A percentile compares a stretch with the other conserved stretches of the same genome.
phyloP scores from a whole-genome alignment of 2,113 vertebrate species.

The Siphamia tubifer region DNA sequence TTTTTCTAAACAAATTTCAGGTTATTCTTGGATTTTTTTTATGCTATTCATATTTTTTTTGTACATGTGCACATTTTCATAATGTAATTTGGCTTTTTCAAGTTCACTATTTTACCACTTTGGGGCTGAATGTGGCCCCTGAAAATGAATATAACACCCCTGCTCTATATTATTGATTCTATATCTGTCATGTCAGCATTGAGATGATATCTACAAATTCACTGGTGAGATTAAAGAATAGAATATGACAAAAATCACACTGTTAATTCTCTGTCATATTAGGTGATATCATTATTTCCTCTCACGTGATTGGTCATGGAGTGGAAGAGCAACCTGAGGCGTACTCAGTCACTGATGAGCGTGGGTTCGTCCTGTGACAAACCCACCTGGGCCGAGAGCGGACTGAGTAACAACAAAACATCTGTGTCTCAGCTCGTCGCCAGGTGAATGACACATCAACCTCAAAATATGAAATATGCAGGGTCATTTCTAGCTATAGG shows the following conservation, averaged over 20 bases:
- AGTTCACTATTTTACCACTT: no score
- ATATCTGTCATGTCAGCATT: no score
- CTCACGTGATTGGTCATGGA: conserved; percentile 67
- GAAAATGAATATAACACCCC: no score
- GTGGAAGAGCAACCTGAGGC: conserved; percentile 61
- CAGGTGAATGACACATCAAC: conserved; percentile 64
- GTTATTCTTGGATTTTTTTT: no score
- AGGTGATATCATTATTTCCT: neutral
- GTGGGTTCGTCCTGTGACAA: conserved; percentile 32
- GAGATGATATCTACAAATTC: neutral
- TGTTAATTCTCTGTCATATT: neutral
- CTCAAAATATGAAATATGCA: neutral
- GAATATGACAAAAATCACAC: neutral
- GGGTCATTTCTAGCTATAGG: no score
- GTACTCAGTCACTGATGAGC: conserved; percentile 70
- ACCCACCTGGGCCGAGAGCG: conserved; percentile 41
- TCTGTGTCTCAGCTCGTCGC: conserved; percentile 84
- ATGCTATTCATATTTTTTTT: no score
- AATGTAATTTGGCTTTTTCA: no score
- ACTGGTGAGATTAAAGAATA: neutral
- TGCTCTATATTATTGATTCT: no score
- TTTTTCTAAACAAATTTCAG: no score
- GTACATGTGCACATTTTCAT: no score
- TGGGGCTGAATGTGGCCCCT: no score
- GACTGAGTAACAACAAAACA: conserved; percentile 53